Evolutionary conservation across 2,888 invertebrate genomes (phyloP), one percentile per base, ranked within the genome.

Genomic region (Urechis unicinctus): DNA sequence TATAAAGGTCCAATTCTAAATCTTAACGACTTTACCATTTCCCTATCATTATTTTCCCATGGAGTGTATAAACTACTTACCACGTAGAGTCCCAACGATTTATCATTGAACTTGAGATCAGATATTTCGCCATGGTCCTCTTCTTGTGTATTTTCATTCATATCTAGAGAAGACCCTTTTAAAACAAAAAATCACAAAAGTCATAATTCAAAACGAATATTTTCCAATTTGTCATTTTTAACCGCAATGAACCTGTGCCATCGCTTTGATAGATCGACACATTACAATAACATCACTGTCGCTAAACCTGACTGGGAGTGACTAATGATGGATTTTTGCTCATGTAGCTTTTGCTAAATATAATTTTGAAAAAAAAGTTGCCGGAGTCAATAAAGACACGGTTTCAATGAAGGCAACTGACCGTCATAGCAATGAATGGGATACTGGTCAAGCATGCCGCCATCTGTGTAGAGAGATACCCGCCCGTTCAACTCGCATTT

Each of bases 391-490:
- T n/a, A n/a, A n/a, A n/a, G n/a, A n/a, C n/a, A n/a, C n/a, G 22
- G 9, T 13, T 49, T 6, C 26, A 49, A 26, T 26, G 49, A 30
- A 22, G 9, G 28, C 47, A 21, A 45, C 55, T 49, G 30, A 63
- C 63, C 62, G 51, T 65, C 65, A 42, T 62, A 65, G 50, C 53
- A 61, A 29, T 62, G 61, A 4, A 65, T 56, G 24, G 65, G 65
- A 52, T 57, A 65, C 55, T 65, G 62, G 43, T 63, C 63, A 25
- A 65, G 50, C 13, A 58, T 57, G 21, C 65, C 65, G 1, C 65
- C 65, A 51, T 65, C 65, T 13, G 58, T 52, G 46, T 65, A 65
- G 21, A 59, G 46, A 42, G 54, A 57, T 36, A 47, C 53, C 24
- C 45, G 31, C 3, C 65, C 63, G 29, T 55, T 58, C 21, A 62